Evolutionary conservation across 2,797 vertebrate species (phyloP), one percentile per base, ranked within the genome.

Genomic region (Cyprinodon diabolis): DNA sequence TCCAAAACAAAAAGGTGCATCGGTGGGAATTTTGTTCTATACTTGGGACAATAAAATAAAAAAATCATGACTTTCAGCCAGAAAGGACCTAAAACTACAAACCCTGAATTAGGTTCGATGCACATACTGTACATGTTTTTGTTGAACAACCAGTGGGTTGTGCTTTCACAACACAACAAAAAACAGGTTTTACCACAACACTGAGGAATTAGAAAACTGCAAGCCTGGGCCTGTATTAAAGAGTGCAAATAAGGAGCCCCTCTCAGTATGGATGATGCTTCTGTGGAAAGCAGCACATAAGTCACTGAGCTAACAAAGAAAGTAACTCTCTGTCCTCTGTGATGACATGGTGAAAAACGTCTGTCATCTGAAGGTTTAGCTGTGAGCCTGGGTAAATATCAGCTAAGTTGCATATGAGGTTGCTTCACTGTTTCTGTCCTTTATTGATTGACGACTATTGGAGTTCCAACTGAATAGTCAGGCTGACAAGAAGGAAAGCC

Each of bases 191-290:
- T 45, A 83, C 85, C 9, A 66, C 79, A 21, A 4, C 23, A 69
- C 57, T 2, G 7, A 23, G 21, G 3, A 6, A 81, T 78, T 54
- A 72, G 81, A 70, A 75, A 45, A 56, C 8, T 51, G 54, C 89
- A 84, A 84, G 91, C 55, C 84, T 77, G 69, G 79, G 77, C 86
- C 74, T 88, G 87, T 82, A 66, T 71, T 63, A 55, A 15, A 14
- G 17, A 66, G 6, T 15, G 12, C 67, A 73, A 81, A 68, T 76
- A 21, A 71, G 81, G 69, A 51, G 72, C 62, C 52, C 13, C 37
- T 76, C 35, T 72, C 57, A 25, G 17, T n/a, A 15, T 17, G 1
- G 17, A 15, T 57, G 35, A 30, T 72, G 75, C 85, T 84, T 23
- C 45, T 2, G 8, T 55, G n/a, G 9, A 45, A n/a, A 65, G 10